A percentile compares a stretch with the other conserved stretches of the same genome.
Conservation (phyloP, 2,797 vertebrate genomes). For the Buceros bicornis region DNA sequence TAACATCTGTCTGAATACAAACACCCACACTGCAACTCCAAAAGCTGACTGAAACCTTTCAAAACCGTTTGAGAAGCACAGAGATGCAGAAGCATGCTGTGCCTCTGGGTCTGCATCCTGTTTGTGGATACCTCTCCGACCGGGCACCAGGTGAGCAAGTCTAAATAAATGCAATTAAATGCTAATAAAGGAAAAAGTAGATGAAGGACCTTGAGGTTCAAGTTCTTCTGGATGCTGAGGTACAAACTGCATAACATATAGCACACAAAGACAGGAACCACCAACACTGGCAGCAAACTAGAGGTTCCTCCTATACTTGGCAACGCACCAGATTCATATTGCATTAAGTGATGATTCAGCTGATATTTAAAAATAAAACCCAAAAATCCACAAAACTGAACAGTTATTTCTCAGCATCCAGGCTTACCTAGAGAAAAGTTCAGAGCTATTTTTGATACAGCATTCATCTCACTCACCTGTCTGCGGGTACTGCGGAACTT, state of each 20-base stretch:
- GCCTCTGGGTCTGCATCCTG: not conserved
- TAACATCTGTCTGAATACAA: not conserved
- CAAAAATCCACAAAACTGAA: not conserved
- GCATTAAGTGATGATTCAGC: not conserved
- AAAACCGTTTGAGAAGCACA: not conserved
- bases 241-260: not conserved
- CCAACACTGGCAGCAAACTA: not conserved
- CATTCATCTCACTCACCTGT: slow-evolving; percentile 82
- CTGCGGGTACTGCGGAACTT: slow-evolving; percentile 86
- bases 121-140: not conserved
- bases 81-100: not conserved
- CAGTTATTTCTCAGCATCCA: not conserved
- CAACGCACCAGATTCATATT: not conserved
- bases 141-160: not conserved
- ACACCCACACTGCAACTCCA: not conserved
- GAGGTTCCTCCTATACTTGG: not conserved
- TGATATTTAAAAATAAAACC: not conserved
- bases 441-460: not conserved
- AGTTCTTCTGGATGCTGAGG: not conserved
- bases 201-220: not conserved
- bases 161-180: not conserved
- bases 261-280: not conserved
- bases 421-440: not conserved
- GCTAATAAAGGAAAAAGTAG: not conserved
- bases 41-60: not conserved